Evolutionary conservation across 2,888 invertebrate genomes (phyloP).

Genomic region (Lasioglossum oenotherae): DNA sequence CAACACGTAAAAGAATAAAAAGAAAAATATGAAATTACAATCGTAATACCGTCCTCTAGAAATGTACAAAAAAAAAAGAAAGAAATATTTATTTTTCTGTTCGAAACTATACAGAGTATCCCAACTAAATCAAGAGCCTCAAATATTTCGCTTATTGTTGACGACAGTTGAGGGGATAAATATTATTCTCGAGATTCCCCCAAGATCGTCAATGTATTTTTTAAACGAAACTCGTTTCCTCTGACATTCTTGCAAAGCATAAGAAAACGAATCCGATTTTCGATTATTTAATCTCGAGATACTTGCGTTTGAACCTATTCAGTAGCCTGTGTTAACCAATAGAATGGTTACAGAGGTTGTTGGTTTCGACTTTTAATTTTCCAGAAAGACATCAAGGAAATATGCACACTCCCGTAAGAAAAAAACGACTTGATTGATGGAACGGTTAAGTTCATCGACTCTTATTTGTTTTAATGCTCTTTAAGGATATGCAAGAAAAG

Average conservation of each 20-base stretch:
- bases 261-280: neutral
- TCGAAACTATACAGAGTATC: neutral
- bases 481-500: neutral
- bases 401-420: neutral
- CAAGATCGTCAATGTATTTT: neutral
- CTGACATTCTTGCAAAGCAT: neutral
- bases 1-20: constrained; percentile 58
- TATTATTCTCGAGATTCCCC: neutral
- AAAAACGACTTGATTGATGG: neutral
- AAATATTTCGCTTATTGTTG: neutral
- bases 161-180: neutral
- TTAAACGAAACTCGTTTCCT: neutral
- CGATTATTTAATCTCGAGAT: neutral
- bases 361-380: neutral
- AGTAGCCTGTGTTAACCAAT: neutral
- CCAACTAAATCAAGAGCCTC: neutral
- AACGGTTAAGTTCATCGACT: neutral
- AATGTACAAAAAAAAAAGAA: constrained; percentile 18
- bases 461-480: neutral
- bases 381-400: neutral
- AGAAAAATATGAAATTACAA: constrained; percentile 38
- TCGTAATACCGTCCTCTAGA: constrained; percentile 20
- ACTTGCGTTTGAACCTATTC: neutral
- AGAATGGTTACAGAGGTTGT: neutral
- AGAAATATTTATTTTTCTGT: neutral